Percentiles rank a stretch among this genome's conserved stretches.
These are phyloP conservation scores for Augochlorella aurata DNA, from an alignment of 2,888 invertebrate species.

Conservation along the genomic window DNA sequence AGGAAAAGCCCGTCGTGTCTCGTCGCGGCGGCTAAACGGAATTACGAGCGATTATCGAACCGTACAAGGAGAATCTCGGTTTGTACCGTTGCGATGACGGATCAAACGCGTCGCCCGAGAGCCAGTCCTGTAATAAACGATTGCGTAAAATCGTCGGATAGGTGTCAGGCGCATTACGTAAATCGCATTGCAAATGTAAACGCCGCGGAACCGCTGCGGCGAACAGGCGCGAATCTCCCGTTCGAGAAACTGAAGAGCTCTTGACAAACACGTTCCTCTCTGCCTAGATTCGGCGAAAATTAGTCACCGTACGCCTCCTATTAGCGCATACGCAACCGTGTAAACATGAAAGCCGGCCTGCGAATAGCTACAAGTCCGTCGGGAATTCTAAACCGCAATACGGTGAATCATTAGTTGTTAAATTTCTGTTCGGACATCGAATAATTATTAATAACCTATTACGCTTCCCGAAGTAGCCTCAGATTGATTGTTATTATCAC, in stretches of 20 bases:
- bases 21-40: background rate
- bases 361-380: background rate
- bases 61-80: constrained; percentile 9
- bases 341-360: background rate
- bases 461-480: background rate
- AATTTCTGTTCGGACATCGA: background rate
- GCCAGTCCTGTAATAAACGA: constrained; percentile 17
- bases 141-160: constrained; percentile 27
- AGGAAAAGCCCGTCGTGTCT: constrained; percentile 9
- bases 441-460: background rate
- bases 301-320: background rate
- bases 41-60: constrained; percentile 32
- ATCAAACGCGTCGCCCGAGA: constrained; percentile 8
- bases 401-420: background rate
- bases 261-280: background rate
- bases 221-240: background rate
- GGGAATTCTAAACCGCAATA: background rate
- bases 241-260: background rate
- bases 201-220: background rate
- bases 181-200: constrained; percentile 31
- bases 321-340: constrained; percentile 12
- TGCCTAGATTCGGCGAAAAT: background rate
- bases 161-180: constrained; percentile 42
- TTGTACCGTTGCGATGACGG: constrained; percentile 42
- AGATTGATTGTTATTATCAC: background rate